These are phyloP conservation scores for Conger conger DNA, from an alignment of 2,113 vertebrate genomes.

Conservation along the genomic window DNA sequence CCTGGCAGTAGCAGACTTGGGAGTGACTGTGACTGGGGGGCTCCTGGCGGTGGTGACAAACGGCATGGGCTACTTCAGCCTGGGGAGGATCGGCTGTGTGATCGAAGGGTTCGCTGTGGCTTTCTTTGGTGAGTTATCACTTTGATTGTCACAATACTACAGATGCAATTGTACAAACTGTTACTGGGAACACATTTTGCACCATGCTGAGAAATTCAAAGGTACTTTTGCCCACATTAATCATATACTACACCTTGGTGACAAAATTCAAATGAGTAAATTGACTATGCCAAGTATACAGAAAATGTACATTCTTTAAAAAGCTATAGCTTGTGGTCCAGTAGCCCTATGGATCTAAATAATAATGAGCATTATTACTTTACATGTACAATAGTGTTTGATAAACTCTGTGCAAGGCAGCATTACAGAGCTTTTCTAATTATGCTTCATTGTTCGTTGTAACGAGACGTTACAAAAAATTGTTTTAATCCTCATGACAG, in stretches of 20 bases:
- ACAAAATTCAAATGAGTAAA: too few species aligned
- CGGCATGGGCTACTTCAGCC: constrained; percentile 64
- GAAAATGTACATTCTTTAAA: too few species aligned
- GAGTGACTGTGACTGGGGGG: constrained; percentile 62
- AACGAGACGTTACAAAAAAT: not conserved
- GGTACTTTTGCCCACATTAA: too few species aligned
- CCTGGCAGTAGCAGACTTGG: constrained; percentile 68
- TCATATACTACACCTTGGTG: too few species aligned
- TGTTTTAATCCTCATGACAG: not conserved
- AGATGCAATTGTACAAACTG: not conserved
- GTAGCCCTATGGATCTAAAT: not conserved
- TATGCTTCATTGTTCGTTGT: not conserved
- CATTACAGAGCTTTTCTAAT: not conserved
- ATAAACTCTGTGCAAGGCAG: not conserved
- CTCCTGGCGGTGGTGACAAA: constrained; percentile 67
- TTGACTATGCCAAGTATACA: too few species aligned
- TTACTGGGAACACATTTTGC: too few species aligned
- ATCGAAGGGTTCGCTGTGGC: constrained; percentile 69
- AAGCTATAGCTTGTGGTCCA: not conserved
- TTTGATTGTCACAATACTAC: not conserved
- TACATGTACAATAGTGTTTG: not conserved
- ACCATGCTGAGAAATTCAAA: too few species aligned
- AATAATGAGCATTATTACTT: not conserved
- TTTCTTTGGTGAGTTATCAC: constrained; percentile 65
- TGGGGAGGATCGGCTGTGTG: constrained; percentile 66